Base-by-base conservation (phyloP, 2,888 invertebrate genomes). In the Calliopum simillimum region DNA sequence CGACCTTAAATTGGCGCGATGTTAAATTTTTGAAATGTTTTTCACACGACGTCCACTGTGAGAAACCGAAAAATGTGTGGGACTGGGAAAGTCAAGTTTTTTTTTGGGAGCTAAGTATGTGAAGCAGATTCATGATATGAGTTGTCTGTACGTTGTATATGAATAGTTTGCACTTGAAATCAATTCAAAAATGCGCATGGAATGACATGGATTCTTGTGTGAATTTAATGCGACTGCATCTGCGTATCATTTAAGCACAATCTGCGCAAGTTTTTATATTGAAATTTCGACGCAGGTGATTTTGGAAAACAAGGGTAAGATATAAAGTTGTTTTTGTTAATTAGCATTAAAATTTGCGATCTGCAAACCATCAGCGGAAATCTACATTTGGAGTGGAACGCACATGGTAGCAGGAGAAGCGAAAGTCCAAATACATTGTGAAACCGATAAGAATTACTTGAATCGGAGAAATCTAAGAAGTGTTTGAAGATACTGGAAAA, bases 71-170 rank as follows among this genome's bases (percentile, higher is more conserved):
- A 67, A 67, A 68, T 33, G 69, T 73, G 73, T 73, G 73, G 49
- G 73, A 73, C 73, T 73, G 73, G 71, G 73, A 73, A 73, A 63
- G 63, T 61, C 46, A 47, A 53, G 63, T 33, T 33, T 66, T 44
- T 56, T 59, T 66, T 66, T 46, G 66, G 66, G 13, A 55, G 44
- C 55, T 43, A 19, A 21, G 43, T 4, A 25, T 16, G 43, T 59
- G 14, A 43, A 46, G 21, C 44, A 46, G 61, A 33, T 33, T 33
- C 33, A 33, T 61, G 43, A 53, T n/a, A 53, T 51, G 53, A 64
- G 51, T 43, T 21, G 33, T 41, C 51, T 33, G 41, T 16, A 14
- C 64, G 14, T 13, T 16, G 21, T 19, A 14, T 33, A n/a, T 14
- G 8, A 21, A 16, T 13, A 16, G 16, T 43, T 43, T 44, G 59